Evolutionary conservation across 1,140 invertebrate genomes (phyloP).

Genomic region (Drosophila persimilis): DNA sequence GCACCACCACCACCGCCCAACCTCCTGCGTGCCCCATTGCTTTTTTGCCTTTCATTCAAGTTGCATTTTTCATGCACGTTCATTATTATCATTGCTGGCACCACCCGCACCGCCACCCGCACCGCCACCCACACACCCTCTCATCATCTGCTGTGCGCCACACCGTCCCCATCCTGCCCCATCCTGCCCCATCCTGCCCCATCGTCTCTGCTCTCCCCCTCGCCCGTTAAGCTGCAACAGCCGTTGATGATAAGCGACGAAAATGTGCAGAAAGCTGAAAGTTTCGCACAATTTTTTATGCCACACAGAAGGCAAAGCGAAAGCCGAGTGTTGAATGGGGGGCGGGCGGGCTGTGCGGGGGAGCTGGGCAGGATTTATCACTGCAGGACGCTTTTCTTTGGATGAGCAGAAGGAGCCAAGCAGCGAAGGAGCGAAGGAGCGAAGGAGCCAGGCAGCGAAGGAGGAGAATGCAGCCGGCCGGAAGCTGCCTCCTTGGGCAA

Average conservation of each 20-base stretch:
- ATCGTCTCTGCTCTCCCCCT: not conserved
- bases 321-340: not conserved
- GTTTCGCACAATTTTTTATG: conserved; percentile 79
- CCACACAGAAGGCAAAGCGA: conserved; percentile 28
- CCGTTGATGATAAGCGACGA: conserved; percentile 75
- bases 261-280: conserved; percentile 81
- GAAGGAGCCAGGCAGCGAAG: not conserved
- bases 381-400: conserved; percentile 38
- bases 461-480: conserved; percentile 25
- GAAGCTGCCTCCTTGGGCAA: conserved; percentile 47
- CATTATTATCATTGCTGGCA: conserved; percentile 71
- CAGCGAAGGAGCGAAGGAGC: conserved; percentile 8
- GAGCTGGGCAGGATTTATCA: conserved; percentile 63
- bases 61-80: conserved; percentile 80
- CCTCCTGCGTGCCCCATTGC: conserved; percentile 42
- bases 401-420: not conserved
- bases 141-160: not conserved
- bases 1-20: not conserved
- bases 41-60: conserved; percentile 63
- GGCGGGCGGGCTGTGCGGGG: not conserved
- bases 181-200: not conserved
- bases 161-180: not conserved
- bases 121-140: no score
- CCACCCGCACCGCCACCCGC: conserved; percentile 14
- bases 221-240: conserved; percentile 63